Evolutionary conservation across 2,113 vertebrate species (phyloP).

Genomic region (Lampris incognitus): DNA sequence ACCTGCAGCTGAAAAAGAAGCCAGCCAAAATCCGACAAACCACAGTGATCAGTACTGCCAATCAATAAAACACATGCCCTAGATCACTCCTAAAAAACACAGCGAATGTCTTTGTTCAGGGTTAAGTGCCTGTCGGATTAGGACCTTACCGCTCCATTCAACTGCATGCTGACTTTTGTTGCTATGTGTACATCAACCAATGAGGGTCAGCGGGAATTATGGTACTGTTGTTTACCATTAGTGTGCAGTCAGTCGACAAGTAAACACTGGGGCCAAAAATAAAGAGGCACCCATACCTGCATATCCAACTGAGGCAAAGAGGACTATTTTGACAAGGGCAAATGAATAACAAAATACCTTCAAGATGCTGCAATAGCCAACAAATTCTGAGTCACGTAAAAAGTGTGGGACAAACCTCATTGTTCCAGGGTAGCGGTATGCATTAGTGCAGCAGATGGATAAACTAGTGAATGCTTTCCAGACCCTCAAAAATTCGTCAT

Average conservation of each 20-base stretch:
- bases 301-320: background rate
- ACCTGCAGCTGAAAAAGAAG: background rate
- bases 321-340: background rate
- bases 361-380: too few species aligned
- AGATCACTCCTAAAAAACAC: slow-evolving; percentile 33
- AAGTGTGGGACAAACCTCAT: too few species aligned
- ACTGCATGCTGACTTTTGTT: slow-evolving; percentile 25
- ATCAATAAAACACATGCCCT: slow-evolving; percentile 50
- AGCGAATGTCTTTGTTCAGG: slow-evolving; percentile 32
- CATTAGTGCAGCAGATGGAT: background rate
- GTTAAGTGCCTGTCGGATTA: slow-evolving; percentile 42
- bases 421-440: too few species aligned
- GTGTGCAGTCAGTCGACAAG: background rate
- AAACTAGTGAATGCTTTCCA: too few species aligned
- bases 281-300: background rate
- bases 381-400: too few species aligned
- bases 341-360: background rate
- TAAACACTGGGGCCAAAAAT: slow-evolving; percentile 11
- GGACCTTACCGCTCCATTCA: slow-evolving; percentile 24
- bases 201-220: slow-evolving; percentile 36
- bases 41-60: slow-evolving; percentile 21
- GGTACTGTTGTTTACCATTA: slow-evolving; percentile 12
- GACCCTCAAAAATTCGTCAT: background rate
- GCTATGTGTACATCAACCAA: background rate
- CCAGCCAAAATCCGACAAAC: slow-evolving; percentile 6